phyloP scores from a whole-genome alignment of 2,797 vertebrate species.

The Xenentodon cancila region DNA sequence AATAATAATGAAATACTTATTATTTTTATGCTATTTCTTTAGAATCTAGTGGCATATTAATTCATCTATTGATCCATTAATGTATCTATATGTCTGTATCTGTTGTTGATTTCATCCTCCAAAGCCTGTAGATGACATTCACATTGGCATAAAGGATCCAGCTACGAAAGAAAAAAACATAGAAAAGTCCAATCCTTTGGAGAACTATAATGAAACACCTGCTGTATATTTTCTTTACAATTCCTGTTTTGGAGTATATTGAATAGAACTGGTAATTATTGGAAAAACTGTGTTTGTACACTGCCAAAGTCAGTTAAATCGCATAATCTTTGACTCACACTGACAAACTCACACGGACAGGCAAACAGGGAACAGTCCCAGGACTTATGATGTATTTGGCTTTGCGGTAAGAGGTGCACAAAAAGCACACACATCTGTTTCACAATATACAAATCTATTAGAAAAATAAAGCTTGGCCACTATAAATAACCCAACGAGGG shows the following conservation, averaged over 20 bases:
- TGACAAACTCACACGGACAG: constrained; percentile 12
- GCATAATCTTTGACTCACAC: not conserved
- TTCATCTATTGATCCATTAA: no score
- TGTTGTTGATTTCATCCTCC: no score
- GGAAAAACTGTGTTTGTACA: no score
- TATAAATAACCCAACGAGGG: not conserved
- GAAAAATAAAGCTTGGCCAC: not conserved
- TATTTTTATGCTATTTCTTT: no score
- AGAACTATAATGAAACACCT: constrained; percentile 25
- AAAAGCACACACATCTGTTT: not conserved
- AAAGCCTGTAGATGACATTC: constrained; percentile 25
- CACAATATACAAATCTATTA: not conserved
- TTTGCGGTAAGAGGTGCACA: constrained; percentile 5
- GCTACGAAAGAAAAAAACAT: constrained; percentile 25
- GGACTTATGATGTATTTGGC: constrained; percentile 33
- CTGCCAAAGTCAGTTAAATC: no score
- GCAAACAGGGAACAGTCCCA: constrained; percentile 15
- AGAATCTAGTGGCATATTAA: no score
- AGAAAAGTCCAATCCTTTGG: constrained; percentile 33
- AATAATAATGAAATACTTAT: constrained; percentile 8
- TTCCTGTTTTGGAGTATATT: constrained; percentile 41
- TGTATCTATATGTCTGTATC: no score
- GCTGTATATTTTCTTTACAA: constrained; percentile 21
- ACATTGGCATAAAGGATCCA: constrained; percentile 30
- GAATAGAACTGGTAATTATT: constrained; percentile 18